phyloP scores from a whole-genome alignment of 2,797 vertebrate genomes.

The Oreonectes daqikongensis region DNA sequence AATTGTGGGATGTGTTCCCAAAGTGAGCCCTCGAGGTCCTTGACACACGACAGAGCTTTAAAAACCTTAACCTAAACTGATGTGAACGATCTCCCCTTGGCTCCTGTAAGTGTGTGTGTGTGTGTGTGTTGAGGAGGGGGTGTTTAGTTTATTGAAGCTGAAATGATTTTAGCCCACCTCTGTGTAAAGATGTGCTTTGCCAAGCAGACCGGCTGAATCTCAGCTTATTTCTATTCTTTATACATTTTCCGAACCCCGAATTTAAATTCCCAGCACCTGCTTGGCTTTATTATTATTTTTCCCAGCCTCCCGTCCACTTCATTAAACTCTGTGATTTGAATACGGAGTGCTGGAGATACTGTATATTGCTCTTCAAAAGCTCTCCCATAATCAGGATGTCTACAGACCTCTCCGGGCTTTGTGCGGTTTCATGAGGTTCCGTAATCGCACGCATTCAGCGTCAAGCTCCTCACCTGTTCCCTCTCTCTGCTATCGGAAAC shows the following conservation, averaged over 20 bases:
- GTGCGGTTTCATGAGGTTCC: constrained; percentile 41
- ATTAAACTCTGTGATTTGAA: constrained; percentile 58
- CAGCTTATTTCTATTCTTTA: constrained; percentile 8
- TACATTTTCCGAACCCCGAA: constrained; percentile 35
- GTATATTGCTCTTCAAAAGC: constrained; percentile 53
- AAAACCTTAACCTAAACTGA: constrained; percentile 55
- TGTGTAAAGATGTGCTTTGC: constrained; percentile 59
- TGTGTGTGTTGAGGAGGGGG: not conserved
- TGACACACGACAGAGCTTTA: constrained; percentile 50
- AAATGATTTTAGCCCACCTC: constrained; percentile 57
- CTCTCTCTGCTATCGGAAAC: constrained; percentile 60
- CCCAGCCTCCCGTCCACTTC: constrained; percentile 48
- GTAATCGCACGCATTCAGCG: constrained; percentile 59
- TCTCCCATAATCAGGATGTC: constrained; percentile 55
- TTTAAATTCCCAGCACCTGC: constrained; percentile 47
- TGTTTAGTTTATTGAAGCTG: constrained; percentile 53
- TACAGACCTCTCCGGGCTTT: constrained; percentile 58
- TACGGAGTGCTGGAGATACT: constrained; percentile 46
- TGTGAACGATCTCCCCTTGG: constrained; percentile 55
- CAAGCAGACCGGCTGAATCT: constrained; percentile 57
- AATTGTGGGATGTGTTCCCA: constrained; percentile 16
- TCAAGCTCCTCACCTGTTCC: constrained; percentile 59
- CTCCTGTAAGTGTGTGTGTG: constrained; percentile 31
- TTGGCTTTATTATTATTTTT: constrained; percentile 48
- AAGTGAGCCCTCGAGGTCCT: constrained; percentile 47